Base-by-base conservation (phyloP, 2,113 vertebrate genomes). In the Cephalopterus ornatus region DNA sequence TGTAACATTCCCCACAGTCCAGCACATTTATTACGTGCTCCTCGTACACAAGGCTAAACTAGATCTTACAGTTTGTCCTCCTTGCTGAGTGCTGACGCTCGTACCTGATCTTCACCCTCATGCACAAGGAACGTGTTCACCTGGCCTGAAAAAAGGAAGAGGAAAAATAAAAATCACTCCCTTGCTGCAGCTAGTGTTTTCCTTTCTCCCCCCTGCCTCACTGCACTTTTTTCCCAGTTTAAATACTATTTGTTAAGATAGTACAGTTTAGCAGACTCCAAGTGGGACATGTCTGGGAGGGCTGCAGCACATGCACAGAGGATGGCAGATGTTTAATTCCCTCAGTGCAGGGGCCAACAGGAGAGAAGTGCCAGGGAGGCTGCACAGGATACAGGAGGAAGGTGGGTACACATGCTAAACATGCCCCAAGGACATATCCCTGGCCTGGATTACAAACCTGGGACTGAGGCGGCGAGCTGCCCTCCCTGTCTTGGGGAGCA, bases 101-200 rank as follows among this genome's bases (percentile, higher is more conserved):
- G 7, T 33, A 42, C 47, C 65, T 42, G 21, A 74, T 23, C 89
- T 97, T 92, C 35, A 85, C 6, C 24, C 86, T 89, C 32, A 11
- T 73, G 59, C 85, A 92, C 94, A 85, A n/a, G 42, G 97, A 95
- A 96, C 90, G 94, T 91, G 92, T 82, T 95, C 14, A 2, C 92
- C 88, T 49, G 91, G 56, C 93, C 98, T 98, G 37, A 79, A 89
- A 97, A 59, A 87, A 92, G 47, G 7, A 52, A 74, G n/a, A 92
- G 35, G 22, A n/a, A 72, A 75, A 66, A 21, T 5, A 24, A 5
- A 33, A 41, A 41, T 83, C 11, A 52, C 7, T 17, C 8, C 46
- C 13, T 42, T 0, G 7, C 6, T 15, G 12, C 52, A 42, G 53
- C 5, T 22, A 13, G 1, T 11, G 20, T 12, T 55, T 44, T 20